Base-by-base conservation (phyloP, 2,888 invertebrate genomes). In the Hydroisotoma schaefferi region DNA sequence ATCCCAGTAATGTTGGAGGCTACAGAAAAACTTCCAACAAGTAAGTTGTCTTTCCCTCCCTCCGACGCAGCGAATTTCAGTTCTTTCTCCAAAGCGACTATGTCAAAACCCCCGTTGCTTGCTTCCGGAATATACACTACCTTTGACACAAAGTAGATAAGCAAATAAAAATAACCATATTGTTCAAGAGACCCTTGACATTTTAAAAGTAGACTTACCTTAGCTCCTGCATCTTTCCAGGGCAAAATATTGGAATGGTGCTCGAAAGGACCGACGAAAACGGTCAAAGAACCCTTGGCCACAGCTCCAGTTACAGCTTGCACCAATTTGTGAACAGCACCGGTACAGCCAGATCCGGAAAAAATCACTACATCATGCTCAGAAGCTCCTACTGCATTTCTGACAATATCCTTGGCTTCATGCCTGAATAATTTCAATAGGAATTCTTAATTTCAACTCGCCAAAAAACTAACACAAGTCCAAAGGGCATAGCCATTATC, bases 1-100 rank as follows among this genome's bases (percentile, higher is more conserved):
- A 89, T 85, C 12, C 94, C 94, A 1, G 92, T 92, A n/a, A 92
- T 83, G 74, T 90, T 90, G 28, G 91, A 92, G 2, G 90, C 90
- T 0, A 89, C 90, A 27, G 87, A 85, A 77, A 94, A 93, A 76
- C 88, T 88, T 0, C 93, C 93, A 55, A 94, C 86, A 77, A 93
- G 78, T 73, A 83, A 82, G 27, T 67, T 61, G 15, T 59, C 63
- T 33, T 68, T 57, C 15, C 44, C 55, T 12, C 56, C 59, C 18
- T 64, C 64, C 1, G 61, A 43, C 2, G 43, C 60, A 1, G 54
- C 67, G 56, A 83, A 81, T 74, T 84, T 81, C 54, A 92, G 78
- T 74, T 85, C 84, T 33, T 81, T 79, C 73, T 90, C 88, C 58
- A 93, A 79, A 75, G 87, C 87, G 71, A 84, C 82, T 55, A 90